Base-by-base conservation (phyloP, 2,888 invertebrate species). In the Galerucella calmariensis region DNA sequence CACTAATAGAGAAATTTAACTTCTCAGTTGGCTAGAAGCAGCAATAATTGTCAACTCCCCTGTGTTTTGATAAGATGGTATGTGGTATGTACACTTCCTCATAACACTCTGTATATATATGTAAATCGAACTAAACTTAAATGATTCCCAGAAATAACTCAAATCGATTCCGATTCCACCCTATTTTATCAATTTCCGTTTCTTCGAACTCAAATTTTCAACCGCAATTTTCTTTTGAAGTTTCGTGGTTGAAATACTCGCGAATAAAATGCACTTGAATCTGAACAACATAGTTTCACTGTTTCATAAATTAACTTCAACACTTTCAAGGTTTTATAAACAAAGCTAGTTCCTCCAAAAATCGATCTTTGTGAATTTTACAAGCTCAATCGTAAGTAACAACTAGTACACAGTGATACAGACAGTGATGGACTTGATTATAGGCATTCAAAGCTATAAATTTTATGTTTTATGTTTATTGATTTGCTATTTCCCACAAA, bases 341-440 rank as follows among this genome's bases (percentile, higher is more conserved):
- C 67, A 58, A 67, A 16, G n/a, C 41, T 56, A 9, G 67, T 51
- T 51, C 5, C 14, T 56, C n/a, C n/a, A n/a, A 20, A 24, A 69
- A 75, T 75, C 72, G 75, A 75, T 75, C 0, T 72, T 72, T 67
- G 51, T 41, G 56, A 68, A 67, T 67, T 62, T 35, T 61, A 44
- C 44, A 75, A 68, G 68, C 69, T 48, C 35, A 59, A 51, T 46
- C 14, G 58, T 35, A 51, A 16, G 9, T 58, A 69, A 61, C 70
- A 69, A 75, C 75, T 69, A 75, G 75, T 70, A 75, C 75, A 69
- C 72, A 72, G 65, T 75, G 75, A 75, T 75, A 75, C 73, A 68
- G 27, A 62, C 62, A 62, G 62, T 62, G n/a, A 3, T 35, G 62
- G 62, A 62, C 62, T 62, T 62, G n/a, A 14, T 2, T n/a, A n/a